Evolutionary conservation across 2,797 vertebrate species (phyloP).

Genomic region (Coregonus suidteri): DNA sequence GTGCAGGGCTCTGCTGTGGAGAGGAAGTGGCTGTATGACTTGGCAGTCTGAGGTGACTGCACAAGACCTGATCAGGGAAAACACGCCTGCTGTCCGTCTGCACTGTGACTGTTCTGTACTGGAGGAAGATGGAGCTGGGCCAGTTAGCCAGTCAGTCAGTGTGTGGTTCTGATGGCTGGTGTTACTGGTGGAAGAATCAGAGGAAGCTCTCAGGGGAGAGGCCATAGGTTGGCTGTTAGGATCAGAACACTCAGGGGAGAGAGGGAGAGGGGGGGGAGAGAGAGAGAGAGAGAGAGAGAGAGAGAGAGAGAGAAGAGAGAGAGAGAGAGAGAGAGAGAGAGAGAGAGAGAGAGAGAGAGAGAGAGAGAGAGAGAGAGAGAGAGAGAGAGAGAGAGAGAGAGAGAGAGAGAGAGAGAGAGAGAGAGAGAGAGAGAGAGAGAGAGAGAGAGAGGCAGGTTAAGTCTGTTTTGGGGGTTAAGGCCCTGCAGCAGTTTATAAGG

Average conservation of each 20-base stretch:
- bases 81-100: constrained; percentile 34
- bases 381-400: no score
- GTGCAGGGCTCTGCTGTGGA: constrained; percentile 7
- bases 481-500: constrained; percentile 9
- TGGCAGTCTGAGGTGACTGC: constrained; percentile 54
- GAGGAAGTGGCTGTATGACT: constrained; percentile 67
- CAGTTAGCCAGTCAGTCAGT: constrained; percentile 11
- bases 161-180: constrained; percentile 48
- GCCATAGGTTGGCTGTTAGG: constrained; percentile 37
- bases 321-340: no score
- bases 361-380: no score
- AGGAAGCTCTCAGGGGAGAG: constrained; percentile 58
- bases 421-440: not conserved
- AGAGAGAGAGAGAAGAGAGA: no score
- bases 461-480: not conserved
- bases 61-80: constrained; percentile 58
- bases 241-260: constrained; percentile 27
- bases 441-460: constrained; percentile 9
- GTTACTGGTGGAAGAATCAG: constrained; percentile 51
- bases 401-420: no score
- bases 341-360: no score
- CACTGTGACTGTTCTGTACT: constrained; percentile 35
- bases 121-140: constrained; percentile 39
- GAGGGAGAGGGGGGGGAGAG: not conserved
- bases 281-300: no score